These are phyloP conservation scores for Callocephalon fimbriatum DNA, from an alignment of 2,113 vertebrate species.

Conservation along the genomic window DNA sequence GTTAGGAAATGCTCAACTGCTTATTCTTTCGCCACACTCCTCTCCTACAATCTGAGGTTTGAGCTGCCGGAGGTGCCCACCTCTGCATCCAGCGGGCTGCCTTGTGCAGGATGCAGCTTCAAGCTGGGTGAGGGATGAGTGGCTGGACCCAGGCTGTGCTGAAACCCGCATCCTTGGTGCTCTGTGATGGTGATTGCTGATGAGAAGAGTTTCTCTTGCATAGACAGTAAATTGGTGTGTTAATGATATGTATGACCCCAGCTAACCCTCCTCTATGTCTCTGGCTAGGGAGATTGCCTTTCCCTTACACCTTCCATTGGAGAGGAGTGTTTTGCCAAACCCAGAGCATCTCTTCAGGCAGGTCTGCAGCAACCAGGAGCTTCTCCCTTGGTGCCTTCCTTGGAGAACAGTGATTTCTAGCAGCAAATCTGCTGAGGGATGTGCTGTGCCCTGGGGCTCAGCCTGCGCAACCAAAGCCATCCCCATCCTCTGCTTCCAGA, in stretches of 20 bases:
- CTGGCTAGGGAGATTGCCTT: neutral
- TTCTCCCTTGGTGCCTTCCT: neutral
- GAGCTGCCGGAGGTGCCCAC: neutral
- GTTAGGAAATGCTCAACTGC: neutral
- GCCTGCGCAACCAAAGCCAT: neutral
- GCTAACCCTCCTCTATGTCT: neutral
- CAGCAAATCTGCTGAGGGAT: neutral
- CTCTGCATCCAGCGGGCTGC: neutral
- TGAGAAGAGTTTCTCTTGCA: neutral
- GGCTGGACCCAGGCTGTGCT: neutral
- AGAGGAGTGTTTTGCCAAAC: neutral
- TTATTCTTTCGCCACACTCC: neutral
- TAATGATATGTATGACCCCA: neutral
- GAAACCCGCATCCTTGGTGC: neutral
- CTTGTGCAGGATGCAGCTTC: neutral
- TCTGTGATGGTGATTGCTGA: fast-evolving
- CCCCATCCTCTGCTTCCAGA: neutral
- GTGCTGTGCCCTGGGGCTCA: neutral
- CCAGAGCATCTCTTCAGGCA: neutral
- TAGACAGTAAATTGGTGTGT: neutral
- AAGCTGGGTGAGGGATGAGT: neutral
- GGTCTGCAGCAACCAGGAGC: neutral
- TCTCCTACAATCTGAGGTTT: fast-evolving
- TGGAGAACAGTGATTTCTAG: neutral
- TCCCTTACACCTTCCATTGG: neutral